Base-by-base conservation (phyloP, 2,797 vertebrate species). In the Aplochiton taeniatus region DNA sequence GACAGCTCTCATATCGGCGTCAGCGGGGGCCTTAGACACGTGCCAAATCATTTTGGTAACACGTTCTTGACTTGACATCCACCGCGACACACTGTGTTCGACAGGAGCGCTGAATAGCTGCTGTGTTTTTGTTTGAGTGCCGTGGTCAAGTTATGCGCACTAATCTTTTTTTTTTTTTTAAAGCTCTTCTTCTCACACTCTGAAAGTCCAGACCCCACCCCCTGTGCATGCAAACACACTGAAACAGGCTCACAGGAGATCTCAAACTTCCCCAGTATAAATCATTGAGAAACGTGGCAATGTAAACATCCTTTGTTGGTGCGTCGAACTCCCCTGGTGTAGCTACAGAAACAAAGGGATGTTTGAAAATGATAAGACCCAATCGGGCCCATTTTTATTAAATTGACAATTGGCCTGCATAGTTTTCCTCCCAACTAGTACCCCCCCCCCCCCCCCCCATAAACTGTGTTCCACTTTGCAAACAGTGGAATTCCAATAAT, bases 51-150 rank as follows among this genome's bases (percentile, higher is more conserved):
- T 41, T 10, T 47, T 52, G 42, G 31, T 9, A 4, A 41, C 49
- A 17, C 47, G 55, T 64, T 63, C 12, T 19, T 46, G 50, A 44
- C 53, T 43, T 52, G 61, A 54, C 61, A 45, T 53, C 61, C 45
- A 54, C 13, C 50, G 31, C 31, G 16, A 10, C 44, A 13, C 58
- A 11, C 11, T 47, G 43, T 46, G 58, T 59, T 31, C 6, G 43
- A 19, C 58, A 47, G 58, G 4, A n/a, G 42, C 9, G 42, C 9
- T 11, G 56, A 16, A 52, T 31, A 2, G 31, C 31, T 31, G 31
- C 31, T 31, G 31, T 6, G 3, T 31, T 31, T 31, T 31, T 31
- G 31, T 31, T 31, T 31, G 31, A 6, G n/a, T n/a, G n/a, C n/a
- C n/a, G n/a, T n/a, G n/a, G n/a, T n/a, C n/a, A n/a, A n/a, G n/a